phyloP scores from a whole-genome alignment of 1,140 invertebrate species.

The Papilio polyxenes region DNA sequence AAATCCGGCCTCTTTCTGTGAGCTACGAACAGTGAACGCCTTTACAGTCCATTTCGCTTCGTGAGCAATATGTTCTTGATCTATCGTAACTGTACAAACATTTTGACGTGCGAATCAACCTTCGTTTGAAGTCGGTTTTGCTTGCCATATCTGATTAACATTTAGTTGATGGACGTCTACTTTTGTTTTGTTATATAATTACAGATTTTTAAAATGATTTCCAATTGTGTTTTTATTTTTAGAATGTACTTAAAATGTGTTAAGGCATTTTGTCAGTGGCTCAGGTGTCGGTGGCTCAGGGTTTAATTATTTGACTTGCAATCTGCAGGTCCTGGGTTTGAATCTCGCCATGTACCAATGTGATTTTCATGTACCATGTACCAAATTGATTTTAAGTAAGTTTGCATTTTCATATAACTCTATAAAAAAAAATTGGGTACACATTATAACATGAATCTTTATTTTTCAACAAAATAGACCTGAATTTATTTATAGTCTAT shows the following conservation, averaged over 20 bases:
- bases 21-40: background rate
- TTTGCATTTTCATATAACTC: no score
- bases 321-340: no score
- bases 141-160: background rate
- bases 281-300: no score
- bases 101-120: conserved; percentile 27
- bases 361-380: no score
- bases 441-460: no score
- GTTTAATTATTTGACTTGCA: no score
- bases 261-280: no score
- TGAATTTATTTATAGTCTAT: background rate
- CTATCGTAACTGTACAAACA: conserved; percentile 26
- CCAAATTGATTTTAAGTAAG: no score
- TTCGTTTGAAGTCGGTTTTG: background rate
- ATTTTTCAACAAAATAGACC: background rate
- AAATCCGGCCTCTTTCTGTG: conserved; percentile 28
- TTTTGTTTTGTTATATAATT: background rate
- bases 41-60: conserved; percentile 3
- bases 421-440: no score
- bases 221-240: no score
- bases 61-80: conserved; percentile 24
- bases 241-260: no score
- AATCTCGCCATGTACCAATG: no score
- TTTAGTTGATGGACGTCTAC: conserved; percentile 1
- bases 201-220: background rate